Percentiles rank a stretch among this genome's conserved stretches.
Conservation (phyloP, 1,140 invertebrate genomes). For the Bombus cullumanus region DNA sequence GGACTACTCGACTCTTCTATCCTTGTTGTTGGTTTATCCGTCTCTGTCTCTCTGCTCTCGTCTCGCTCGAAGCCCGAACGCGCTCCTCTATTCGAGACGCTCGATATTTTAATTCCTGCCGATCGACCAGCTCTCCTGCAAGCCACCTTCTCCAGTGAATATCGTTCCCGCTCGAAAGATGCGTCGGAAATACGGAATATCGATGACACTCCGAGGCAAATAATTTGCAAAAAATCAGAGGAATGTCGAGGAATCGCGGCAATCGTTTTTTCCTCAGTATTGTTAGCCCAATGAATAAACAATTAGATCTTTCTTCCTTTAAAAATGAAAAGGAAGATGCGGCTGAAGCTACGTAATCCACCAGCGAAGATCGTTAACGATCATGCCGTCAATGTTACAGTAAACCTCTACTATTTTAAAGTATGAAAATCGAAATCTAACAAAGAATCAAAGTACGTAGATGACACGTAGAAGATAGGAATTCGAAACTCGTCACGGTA, state of each 20-base stretch:
- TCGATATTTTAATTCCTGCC: constrained; percentile 65
- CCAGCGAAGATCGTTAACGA: too few species aligned
- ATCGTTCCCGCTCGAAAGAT: constrained; percentile 40
- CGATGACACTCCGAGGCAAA: neutral
- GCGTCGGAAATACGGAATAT: constrained; percentile 21
- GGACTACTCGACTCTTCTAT: constrained; percentile 2
- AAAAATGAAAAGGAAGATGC: neutral
- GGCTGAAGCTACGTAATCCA: neutral
- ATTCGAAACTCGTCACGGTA: neutral
- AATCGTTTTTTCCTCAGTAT: neutral
- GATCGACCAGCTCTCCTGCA: constrained; percentile 47
- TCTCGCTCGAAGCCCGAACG: constrained; percentile 12
- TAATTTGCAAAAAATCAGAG: constrained; percentile 15
- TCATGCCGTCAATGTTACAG: too few species aligned
- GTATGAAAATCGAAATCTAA: neutral
- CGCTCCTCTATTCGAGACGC: constrained; percentile 53
- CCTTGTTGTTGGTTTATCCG: neutral
- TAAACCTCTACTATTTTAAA: neutral
- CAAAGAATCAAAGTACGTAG: neutral
- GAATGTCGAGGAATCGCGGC: neutral
- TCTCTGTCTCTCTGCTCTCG: neutral
- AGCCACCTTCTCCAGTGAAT: constrained; percentile 19
- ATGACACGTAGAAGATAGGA: neutral
- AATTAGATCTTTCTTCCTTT: neutral
- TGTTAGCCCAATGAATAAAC: neutral